Base-by-base conservation (phyloP, 2,888 invertebrate species). In the Eutolmus rufibarbis region DNA sequence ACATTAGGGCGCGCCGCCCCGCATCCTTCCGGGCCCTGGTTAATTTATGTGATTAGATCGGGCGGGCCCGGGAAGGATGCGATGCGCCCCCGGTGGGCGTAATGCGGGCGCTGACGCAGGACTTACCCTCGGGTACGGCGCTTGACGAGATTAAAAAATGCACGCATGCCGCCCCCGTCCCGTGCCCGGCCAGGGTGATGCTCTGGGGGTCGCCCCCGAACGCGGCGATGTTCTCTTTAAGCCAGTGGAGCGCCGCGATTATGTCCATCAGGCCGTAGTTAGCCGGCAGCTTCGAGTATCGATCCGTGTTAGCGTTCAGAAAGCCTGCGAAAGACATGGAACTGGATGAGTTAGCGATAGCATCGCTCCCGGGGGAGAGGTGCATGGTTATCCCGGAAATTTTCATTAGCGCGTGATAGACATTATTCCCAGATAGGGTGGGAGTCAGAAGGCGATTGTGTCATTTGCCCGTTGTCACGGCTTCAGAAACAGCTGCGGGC, bases 201-300 rank as follows among this genome's bases (percentile, higher is more conserved):
- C 97, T 97, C 57, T 96, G 95, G 0, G 97, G 96, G 93, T 99
- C 98, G 0, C 99, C 99, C 5, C 98, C 98, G 92, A 99, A 99
- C 86, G 96, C 96, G 0, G 96, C 97, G 84, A 99, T 97, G 93
- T 99, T 98, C 92, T 98, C 98, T 91, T 98, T 97, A 88, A 99
- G 95, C 98, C 98, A 98, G 91, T 98, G 98, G 89, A 99, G 93
- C 0, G 98, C 98, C 0, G 98, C 98, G 90, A 98, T 97, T 93
- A 98, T 97, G 93, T 99, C 99, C 96, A 98, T 97, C 87, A 99
- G 95, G n/a, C 99, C 99, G 93, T 98, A 98, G 94, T 99, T 99
- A 79, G 97, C 97, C 66, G 97, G 97, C 46, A 97, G 96, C 89
- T 96, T 95, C 77, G 96, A 95, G 93, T 95, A 97, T 89, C 97